phyloP scores from a whole-genome alignment of 2,797 vertebrate species.

The Coranthus polyacanthus region DNA sequence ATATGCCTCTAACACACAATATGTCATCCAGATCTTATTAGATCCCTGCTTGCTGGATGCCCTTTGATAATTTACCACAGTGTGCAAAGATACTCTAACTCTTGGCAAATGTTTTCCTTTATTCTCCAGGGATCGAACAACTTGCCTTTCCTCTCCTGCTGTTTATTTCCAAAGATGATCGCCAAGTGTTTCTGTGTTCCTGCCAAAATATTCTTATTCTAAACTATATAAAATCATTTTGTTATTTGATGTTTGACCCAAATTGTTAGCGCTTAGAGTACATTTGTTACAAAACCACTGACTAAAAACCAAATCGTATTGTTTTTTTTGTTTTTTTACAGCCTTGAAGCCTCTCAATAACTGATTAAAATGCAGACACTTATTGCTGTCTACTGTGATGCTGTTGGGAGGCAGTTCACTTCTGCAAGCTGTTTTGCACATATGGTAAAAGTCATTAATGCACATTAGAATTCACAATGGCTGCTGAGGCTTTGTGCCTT shows the following conservation, averaged over 20 bases:
- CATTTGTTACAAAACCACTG: constrained; percentile 1
- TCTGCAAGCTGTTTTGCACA: constrained; percentile 77
- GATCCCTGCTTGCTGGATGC: not conserved
- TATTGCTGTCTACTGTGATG: constrained; percentile 47
- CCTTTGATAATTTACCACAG: constrained; percentile 35
- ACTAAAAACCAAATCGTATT: no score
- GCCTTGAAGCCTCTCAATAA: constrained; percentile 27
- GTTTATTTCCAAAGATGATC: constrained; percentile 21
- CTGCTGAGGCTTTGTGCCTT: constrained; percentile 55
- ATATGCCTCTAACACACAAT: constrained; percentile 1
- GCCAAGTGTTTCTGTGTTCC: constrained; percentile 10
- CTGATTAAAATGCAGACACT: constrained; percentile 57
- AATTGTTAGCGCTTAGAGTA: not conserved
- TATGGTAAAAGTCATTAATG: constrained; percentile 79
- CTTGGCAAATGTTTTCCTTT: constrained; percentile 5
- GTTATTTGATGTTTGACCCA: not conserved
- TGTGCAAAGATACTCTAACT: constrained; percentile 4
- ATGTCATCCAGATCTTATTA: constrained; percentile 1
- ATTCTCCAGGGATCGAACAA: constrained; percentile 7
- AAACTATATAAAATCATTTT: not conserved
- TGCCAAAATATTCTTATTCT: constrained; percentile 11
- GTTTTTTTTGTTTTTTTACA: not conserved
- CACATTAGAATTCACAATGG: constrained; percentile 75
- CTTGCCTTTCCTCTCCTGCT: not conserved
- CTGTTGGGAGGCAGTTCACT: constrained; percentile 65